Base-by-base conservation (phyloP, 2,113 vertebrate species). In the Danionella cerebrum region DNA sequence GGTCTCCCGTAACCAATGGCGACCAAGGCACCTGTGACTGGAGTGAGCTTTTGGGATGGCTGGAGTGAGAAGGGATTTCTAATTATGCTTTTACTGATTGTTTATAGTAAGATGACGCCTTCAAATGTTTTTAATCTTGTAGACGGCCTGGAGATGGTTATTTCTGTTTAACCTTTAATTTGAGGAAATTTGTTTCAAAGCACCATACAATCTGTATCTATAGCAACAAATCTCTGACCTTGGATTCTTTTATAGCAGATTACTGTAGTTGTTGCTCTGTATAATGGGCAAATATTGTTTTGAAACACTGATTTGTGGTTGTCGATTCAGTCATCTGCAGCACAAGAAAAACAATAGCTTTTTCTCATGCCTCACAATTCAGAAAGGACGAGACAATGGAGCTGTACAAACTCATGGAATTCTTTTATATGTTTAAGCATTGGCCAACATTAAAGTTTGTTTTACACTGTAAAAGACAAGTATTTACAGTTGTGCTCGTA, bases 191-290 rank as follows among this genome's bases (percentile, higher is more conserved):
- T 59, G 19, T 75, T 69, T 67, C 64, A 62, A 12, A 65, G 52
- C 70, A 60, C 54, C 29, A 67, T 39, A 39, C 24, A 13, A 50
- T 22, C 68, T 48, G 73, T 76, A 75, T 66, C 72, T 74, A 77
- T 77, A 71, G 70, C 76, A 80, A 76, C 74, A 58, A 62, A 68
- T 55, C 22, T 31, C 22, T 63, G 45, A 53, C 51, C 29, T 62
- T 64, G 50, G 18, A 41, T 70, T 10, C 59, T 67, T 55, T 27
- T 21, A 68, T 45, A 41, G 13, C 18, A 51, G 50, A 38, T 31
- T 11, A 16, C n/a, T 42, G 31, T 45, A 54, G 21, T 60, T 19
- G 64, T 67, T 71, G 60, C 29, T 31, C 22, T 14, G 60, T 21
- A 52, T 67, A 42, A 35, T 33, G 16, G 18, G 18, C 3, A 41